Conservation (phyloP, 2,888 invertebrate genomes). For the Oeneis ivallda region DNA sequence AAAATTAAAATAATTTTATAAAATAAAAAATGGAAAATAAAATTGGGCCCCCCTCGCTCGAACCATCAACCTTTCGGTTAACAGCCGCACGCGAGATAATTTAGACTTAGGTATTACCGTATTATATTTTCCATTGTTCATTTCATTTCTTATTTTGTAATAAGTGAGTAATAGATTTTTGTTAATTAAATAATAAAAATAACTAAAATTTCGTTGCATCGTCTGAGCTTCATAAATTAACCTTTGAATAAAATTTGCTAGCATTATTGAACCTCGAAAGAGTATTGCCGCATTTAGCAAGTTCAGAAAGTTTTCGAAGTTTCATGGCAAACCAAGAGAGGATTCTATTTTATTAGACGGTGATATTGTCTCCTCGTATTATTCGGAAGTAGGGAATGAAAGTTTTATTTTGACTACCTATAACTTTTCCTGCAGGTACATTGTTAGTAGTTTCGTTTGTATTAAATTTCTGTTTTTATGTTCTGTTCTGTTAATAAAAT, state of each 20-base stretch:
- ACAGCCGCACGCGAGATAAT: no score
- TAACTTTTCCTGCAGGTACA: not conserved
- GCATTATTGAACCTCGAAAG: conserved; percentile 21
- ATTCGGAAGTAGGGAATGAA: not conserved
- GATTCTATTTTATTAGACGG: conserved; percentile 6
- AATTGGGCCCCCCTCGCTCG: no score
- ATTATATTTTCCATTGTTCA: no score
- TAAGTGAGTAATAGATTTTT: no score
- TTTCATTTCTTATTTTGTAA: no score
- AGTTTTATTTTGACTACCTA: not conserved
- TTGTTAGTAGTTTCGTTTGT: not conserved
- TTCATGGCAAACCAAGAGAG: conserved; percentile 22
- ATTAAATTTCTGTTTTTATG: no score
- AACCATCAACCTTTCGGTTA: no score
- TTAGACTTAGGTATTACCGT: no score
- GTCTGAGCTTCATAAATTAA: not conserved
- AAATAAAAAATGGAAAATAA: no score
- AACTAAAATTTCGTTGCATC: no score
- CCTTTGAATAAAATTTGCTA: conserved; percentile 3
- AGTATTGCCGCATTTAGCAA: conserved; percentile 27
- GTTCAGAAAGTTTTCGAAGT: conserved; percentile 28
- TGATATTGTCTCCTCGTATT: not conserved
- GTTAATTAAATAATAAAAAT: no score
- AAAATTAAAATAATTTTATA: no score
- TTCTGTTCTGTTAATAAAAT: not conserved